A percentile compares a stretch with the other conserved stretches of the same genome.
Conservation (phyloP, 2,113 vertebrate species). For the Mesoclemmys tuberculata region DNA sequence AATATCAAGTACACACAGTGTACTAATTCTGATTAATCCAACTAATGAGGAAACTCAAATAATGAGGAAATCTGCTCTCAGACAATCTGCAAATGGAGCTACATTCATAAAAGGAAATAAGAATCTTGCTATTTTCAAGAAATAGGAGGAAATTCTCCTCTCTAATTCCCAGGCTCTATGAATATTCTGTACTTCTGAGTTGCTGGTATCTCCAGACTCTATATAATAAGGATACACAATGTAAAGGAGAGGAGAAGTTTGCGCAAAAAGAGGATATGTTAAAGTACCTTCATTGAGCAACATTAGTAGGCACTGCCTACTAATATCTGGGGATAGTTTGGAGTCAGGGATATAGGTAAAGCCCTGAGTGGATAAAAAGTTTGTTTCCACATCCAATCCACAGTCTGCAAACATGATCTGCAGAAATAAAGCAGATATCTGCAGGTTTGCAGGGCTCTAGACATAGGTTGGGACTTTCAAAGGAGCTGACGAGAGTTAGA, state of each 20-base stretch:
- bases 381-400: no score
- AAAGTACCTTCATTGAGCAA: rapidly evolving
- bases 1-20: background rate
- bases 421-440: no score
- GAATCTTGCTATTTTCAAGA: background rate
- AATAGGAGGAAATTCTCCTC: background rate
- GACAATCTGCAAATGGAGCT: background rate
- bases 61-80: background rate
- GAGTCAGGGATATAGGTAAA: background rate
- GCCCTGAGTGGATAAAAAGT: no score
- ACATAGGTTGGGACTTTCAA: background rate
- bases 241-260: background rate
- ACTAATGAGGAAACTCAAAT: no score
- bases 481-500: background rate
- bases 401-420: no score
- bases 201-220: background rate
- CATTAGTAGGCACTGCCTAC: background rate
- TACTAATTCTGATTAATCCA: background rate
- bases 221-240: background rate
- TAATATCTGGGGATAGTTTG: background rate
- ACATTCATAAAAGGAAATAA: background rate
- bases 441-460: no score
- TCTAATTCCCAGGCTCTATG: background rate
- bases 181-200: background rate
- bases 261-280: background rate